phyloP scores from a whole-genome alignment of 2,113 vertebrate genomes.

The Daphoenositta chrysoptera region DNA sequence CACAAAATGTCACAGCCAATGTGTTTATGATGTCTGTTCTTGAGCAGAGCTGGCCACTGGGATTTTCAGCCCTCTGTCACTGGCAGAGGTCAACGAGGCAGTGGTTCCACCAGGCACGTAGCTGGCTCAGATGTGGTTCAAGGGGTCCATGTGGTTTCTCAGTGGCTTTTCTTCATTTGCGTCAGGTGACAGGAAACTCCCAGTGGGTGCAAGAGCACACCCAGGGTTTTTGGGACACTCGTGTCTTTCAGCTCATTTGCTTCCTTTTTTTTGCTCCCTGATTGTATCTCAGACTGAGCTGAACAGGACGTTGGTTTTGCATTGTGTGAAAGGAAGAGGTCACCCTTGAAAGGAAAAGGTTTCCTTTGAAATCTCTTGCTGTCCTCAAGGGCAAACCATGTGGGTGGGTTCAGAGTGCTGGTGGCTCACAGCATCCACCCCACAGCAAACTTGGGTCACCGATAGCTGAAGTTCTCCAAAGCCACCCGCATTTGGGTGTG shows the following conservation, averaged over 20 bases:
- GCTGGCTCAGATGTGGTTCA: neutral
- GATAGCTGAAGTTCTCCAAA: neutral
- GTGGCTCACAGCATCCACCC: neutral
- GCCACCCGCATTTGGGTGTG: fast-evolving
- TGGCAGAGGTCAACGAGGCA: neutral
- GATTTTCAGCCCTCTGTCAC: neutral
- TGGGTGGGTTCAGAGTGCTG: neutral
- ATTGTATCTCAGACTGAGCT: neutral
- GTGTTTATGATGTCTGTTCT: neutral
- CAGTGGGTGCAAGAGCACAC: fast-evolving
- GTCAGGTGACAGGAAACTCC: neutral
- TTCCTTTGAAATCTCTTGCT: neutral
- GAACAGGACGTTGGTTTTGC: neutral
- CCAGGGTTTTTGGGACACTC: neutral
- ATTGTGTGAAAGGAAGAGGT: neutral
- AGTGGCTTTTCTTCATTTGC: neutral
- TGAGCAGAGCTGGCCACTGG: neutral
- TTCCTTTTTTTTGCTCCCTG: neutral
- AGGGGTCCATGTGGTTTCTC: neutral
- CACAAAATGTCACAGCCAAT: neutral
- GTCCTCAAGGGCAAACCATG: neutral
- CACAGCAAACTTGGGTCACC: neutral
- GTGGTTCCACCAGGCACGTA: neutral
- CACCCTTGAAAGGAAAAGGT: neutral
- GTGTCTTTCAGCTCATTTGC: neutral